Evolutionary conservation across 2,113 vertebrate genomes (phyloP).

Genomic region (Hyla sarda): DNA sequence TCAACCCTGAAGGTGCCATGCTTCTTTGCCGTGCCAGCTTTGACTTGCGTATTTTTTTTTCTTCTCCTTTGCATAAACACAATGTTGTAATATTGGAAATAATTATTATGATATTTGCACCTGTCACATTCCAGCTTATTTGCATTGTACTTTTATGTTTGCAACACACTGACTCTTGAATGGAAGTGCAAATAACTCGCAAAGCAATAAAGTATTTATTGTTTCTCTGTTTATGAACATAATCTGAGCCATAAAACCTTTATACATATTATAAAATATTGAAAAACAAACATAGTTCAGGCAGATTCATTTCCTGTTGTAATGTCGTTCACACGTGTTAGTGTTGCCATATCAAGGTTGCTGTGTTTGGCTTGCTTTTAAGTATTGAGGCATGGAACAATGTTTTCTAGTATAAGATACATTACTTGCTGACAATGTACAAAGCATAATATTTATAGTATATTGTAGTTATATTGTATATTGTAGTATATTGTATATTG

Average conservation of each 20-base stretch:
- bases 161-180: neutral
- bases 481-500: too few species aligned
- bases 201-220: conserved; percentile 16
- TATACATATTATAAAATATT: neutral
- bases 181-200: conserved; percentile 2
- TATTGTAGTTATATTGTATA: too few species aligned
- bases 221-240: conserved; percentile 3
- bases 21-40: conserved; percentile 3
- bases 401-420: neutral
- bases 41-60: neutral
- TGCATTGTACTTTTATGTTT: conserved; percentile 19
- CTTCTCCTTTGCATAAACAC: conserved; percentile 15
- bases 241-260: neutral
- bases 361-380: neutral
- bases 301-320: neutral
- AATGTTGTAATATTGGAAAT: conserved; percentile 27
- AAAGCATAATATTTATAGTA: neutral
- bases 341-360: neutral
- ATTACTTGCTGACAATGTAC: neutral
- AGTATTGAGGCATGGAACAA: neutral
- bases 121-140: conserved; percentile 20
- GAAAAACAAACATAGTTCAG: neutral
- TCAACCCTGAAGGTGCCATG: conserved; percentile 1
- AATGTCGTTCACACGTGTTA: neutral
- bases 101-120: conserved; percentile 25